Conservation (phyloP, 2,797 vertebrate species). For the Halcyon chelicuti region DNA sequence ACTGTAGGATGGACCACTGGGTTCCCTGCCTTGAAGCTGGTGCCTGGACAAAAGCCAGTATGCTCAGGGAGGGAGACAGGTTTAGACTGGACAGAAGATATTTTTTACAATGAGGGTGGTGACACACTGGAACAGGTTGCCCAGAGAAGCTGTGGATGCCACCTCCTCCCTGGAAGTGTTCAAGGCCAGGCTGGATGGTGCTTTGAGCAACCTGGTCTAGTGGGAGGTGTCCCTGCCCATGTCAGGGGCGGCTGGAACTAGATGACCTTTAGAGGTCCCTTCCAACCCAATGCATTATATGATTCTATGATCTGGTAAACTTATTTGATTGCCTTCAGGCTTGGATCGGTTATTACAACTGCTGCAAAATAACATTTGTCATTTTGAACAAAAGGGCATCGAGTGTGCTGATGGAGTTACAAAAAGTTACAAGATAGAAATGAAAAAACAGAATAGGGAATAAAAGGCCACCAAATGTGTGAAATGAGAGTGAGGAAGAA, state of each 20-base stretch:
- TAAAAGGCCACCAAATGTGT: neutral
- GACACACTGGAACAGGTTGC: neutral
- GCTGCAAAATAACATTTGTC: neutral
- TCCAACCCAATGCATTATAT: neutral
- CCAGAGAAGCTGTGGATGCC: neutral
- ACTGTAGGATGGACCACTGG: neutral
- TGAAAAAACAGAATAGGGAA: neutral
- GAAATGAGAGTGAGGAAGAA: neutral
- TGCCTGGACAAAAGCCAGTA: neutral
- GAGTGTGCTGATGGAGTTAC: neutral
- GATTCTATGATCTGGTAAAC: neutral
- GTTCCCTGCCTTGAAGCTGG: neutral
- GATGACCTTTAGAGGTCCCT: neutral
- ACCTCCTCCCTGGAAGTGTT: neutral
- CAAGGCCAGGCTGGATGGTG: neutral
- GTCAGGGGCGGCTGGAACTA: neutral
- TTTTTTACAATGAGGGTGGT: neutral
- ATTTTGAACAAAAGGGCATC: neutral
- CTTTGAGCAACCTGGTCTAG: neutral
- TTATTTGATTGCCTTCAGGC: neutral
- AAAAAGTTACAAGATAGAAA: neutral
- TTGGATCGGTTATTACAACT: neutral
- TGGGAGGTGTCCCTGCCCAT: neutral
- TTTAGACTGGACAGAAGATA: neutral
- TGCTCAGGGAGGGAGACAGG: neutral